A percentile compares a stretch with the other conserved stretches of the same genome.
Conservation (phyloP, 1,140 invertebrate species). For the Euwallacea similis region DNA sequence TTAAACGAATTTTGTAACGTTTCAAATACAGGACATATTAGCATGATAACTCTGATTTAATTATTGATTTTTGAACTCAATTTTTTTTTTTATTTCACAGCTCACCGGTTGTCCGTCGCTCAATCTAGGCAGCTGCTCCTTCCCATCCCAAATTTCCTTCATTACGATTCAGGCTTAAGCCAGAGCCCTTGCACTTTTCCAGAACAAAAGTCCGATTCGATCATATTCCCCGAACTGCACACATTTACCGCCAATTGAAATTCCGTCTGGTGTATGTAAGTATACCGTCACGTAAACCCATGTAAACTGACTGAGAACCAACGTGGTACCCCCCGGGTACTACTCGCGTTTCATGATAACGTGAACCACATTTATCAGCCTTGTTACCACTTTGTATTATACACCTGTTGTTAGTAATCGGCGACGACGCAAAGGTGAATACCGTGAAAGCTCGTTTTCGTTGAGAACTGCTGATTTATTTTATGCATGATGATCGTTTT, state of each 20-base stretch:
- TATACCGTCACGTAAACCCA: background rate
- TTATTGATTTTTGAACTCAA: background rate
- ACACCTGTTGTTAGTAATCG: slow-evolving; percentile 5
- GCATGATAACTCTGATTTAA: background rate
- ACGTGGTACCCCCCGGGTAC: background rate
- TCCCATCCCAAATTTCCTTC: slow-evolving; percentile 34
- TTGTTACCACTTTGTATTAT: slow-evolving; percentile 11
- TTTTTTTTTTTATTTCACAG: background rate
- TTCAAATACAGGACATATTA: background rate
- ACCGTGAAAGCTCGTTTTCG: slow-evolving; percentile 5
- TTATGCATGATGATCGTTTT: too few relatives aligned
- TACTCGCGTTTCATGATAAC: slow-evolving; percentile 11
- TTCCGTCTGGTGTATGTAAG: too few relatives aligned
- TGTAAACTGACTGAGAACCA: background rate
- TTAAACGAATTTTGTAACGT: too few relatives aligned
- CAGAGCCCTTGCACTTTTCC: too few relatives aligned
- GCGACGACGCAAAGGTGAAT: background rate
- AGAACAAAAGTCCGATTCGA: too few relatives aligned
- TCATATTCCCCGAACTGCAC: too few relatives aligned
- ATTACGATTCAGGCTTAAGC: slow-evolving; percentile 9
- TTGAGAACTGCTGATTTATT: too few relatives aligned
- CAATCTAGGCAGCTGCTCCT: slow-evolving; percentile 8
- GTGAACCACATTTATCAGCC: slow-evolving; percentile 11
- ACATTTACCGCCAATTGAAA: too few relatives aligned
- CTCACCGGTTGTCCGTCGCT: slow-evolving; percentile 39